phyloP scores from a whole-genome alignment of 2,888 invertebrate species.

The Mimumesa dahlbomi region DNA sequence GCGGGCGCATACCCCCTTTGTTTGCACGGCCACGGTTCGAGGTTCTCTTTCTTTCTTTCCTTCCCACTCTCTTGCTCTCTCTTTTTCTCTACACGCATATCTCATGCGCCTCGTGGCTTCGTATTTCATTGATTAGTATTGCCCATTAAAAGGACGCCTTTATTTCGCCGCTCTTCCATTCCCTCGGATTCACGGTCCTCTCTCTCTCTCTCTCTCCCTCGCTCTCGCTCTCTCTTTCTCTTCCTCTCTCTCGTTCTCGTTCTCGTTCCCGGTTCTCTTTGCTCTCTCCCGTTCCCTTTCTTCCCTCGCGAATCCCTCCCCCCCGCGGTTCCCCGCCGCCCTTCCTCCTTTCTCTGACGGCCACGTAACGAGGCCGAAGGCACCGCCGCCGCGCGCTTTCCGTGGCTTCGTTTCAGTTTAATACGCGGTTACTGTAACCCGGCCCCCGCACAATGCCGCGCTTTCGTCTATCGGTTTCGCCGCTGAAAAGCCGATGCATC shows the following conservation, averaged over 20 bases:
- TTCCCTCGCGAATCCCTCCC: not conserved
- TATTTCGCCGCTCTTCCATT: constrained; percentile 72
- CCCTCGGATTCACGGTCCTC: constrained; percentile 51
- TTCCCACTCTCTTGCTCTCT: constrained; percentile 23
- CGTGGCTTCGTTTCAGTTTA: constrained; percentile 19
- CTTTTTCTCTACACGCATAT: constrained; percentile 61
- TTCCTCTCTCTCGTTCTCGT: constrained; percentile 1
- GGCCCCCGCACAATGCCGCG: constrained; percentile 17
- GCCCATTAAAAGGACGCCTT: constrained; percentile 78
- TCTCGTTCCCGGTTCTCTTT: not conserved
- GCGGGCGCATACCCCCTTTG: constrained; percentile 75
- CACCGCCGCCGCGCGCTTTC: not conserved
- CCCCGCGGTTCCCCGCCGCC: not conserved
- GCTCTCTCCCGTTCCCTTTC: constrained; percentile 6
- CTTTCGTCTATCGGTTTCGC: not conserved
- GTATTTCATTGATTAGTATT: constrained; percentile 80
- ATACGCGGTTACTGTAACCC: constrained; percentile 24
- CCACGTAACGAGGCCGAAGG: constrained; percentile 12
- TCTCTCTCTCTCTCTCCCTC: constrained; percentile 3
- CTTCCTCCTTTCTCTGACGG: constrained; percentile 1
- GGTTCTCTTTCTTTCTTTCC: constrained; percentile 30
- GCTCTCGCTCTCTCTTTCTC: not conserved
- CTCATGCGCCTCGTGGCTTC: constrained; percentile 71
- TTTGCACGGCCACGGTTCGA: constrained; percentile 75
- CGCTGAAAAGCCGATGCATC: not conserved